Base-by-base conservation (phyloP, 2,888 invertebrate species). In the Apamea crenata region DNA sequence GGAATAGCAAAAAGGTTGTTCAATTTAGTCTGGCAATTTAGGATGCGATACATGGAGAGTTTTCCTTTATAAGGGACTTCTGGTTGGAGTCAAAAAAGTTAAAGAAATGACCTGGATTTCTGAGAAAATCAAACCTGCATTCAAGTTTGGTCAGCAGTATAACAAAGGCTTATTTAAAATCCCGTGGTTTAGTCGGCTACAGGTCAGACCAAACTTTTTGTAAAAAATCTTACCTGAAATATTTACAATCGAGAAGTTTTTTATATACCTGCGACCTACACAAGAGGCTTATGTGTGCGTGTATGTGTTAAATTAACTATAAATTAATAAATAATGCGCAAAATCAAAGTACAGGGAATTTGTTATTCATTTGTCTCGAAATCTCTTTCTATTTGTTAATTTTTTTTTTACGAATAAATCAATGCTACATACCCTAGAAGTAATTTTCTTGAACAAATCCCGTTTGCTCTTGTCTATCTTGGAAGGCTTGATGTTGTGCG, bases 381-480 rank as follows among this genome's bases (percentile, higher is more conserved):
- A 25, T 56, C 56, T 10, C 36, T 36, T 36, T 36, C 6, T 36
- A 6, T 36, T 36, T 36, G 36, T 36, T 36, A 3, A 36, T 36
- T 6, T 7, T 40, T 32, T 32, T 40, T 40, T 40, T 7, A 40
- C 1, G 16, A 63, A 32, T 63, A 63, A 8, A 66, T 65, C 8
- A 73, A 18, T 16, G 10, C 7, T 10, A 87, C 96, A 94, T 94
- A 98, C 98, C 95, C 98, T 98, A 82, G 98, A 97, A 16, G 99
- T 99, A 88, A 99, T 98, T 95, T 99, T 99, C 96, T 98, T 99
- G 95, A 99, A 99, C 73, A 98, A 97, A 93, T 99, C 99, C 89
- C 99, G 98, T 94, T 99, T 99, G 90, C 98, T 98, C 93, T 99
- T 99, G 93, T 99, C 99, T 68, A 98, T 98, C 94, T 98, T 98